Evolutionary conservation across 2,113 vertebrate genomes (phyloP).

Genomic region (Lepisosteus oculatus): DNA sequence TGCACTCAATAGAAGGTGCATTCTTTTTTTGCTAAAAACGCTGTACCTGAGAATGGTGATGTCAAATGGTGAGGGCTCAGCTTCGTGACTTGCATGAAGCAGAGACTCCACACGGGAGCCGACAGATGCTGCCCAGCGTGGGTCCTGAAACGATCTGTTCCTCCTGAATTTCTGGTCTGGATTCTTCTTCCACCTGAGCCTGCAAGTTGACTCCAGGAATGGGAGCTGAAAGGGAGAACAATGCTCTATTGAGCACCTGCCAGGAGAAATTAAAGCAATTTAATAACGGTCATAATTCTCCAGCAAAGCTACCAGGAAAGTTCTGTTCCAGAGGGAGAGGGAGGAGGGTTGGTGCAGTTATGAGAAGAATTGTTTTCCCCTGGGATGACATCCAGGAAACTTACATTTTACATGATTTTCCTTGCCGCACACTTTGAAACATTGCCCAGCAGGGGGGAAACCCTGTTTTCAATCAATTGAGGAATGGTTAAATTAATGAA

Average conservation of each 20-base stretch:
- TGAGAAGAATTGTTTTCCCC: not conserved
- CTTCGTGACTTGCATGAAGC: too few species aligned
- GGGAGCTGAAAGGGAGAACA: constrained; percentile 24
- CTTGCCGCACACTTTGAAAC: not conserved
- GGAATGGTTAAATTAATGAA: too few species aligned
- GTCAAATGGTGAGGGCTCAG: too few species aligned
- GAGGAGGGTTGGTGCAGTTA: not conserved
- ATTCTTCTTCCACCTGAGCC: not conserved
- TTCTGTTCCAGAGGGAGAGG: not conserved
- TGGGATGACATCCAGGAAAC: constrained; percentile 5
- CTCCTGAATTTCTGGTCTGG: not conserved
- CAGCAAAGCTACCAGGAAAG: constrained; percentile 20
- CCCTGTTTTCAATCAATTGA: too few species aligned
- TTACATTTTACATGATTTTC: not conserved
- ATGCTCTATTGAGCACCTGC: constrained; percentile 27
- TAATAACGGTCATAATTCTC: constrained; percentile 29
- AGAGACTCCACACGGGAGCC: not conserved
- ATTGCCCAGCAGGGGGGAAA: too few species aligned
- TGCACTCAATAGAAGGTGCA: too few species aligned
- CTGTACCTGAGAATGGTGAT: too few species aligned
- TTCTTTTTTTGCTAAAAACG: too few species aligned
- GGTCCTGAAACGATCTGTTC: not conserved
- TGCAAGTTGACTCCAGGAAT: not conserved
- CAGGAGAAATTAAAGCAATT: constrained; percentile 30
- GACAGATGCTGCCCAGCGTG: not conserved